These are phyloP conservation scores for Dufourea novaeangliae DNA, from an alignment of 1,140 invertebrate species.

Conservation along the genomic window DNA sequence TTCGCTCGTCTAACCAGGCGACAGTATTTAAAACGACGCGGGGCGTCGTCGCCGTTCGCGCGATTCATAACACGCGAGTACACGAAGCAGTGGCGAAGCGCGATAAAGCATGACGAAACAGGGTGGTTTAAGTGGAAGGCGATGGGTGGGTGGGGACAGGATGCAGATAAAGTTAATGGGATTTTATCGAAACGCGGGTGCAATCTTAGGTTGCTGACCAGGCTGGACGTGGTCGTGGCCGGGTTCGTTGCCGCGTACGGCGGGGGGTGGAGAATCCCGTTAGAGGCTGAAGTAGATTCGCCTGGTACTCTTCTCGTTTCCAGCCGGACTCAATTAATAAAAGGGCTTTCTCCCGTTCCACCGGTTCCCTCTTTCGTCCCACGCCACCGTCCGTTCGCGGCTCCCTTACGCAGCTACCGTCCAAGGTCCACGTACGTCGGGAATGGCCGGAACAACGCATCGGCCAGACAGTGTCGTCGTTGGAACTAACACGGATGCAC, in stretches of 20 bases:
- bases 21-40: constrained; percentile 26
- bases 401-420: constrained; percentile 13
- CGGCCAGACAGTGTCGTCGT: background rate
- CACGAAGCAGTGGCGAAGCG: constrained; percentile 13
- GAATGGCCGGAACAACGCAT: constrained; percentile 35
- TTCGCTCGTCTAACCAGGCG: constrained; percentile 2
- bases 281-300: constrained; percentile 21
- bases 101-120: constrained; percentile 53
- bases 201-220: constrained; percentile 68
- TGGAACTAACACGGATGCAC: background rate
- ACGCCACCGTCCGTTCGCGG: background rate
- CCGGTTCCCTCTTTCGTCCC: background rate
- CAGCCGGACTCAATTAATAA: constrained; percentile 61
- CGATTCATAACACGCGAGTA: constrained; percentile 45
- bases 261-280: background rate
- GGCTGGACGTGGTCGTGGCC: constrained; percentile 22
- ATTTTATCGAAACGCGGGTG: constrained; percentile 64
- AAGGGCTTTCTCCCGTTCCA: constrained; percentile 41
- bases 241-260: background rate
- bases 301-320: constrained; percentile 21
- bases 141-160: constrained; percentile 41
- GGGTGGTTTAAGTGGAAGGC: background rate
- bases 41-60: background rate
- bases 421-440: constrained; percentile 12
- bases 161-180: constrained; percentile 72